Base-by-base conservation (phyloP, 2,797 vertebrate genomes). In the Serranus cabrilla region DNA sequence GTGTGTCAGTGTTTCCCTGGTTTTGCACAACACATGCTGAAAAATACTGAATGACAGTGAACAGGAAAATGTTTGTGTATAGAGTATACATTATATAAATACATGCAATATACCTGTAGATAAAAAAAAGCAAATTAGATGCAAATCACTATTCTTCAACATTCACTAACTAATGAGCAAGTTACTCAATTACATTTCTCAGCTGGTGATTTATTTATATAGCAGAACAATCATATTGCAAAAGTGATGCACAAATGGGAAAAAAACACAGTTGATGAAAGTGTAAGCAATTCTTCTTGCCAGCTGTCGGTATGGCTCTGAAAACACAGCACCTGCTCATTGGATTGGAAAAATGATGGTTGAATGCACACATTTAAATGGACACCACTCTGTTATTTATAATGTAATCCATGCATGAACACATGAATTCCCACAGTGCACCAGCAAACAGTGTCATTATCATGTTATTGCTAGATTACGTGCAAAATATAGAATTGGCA, bases 351-450 rank as follows among this genome's bases (percentile, higher is more conserved):
- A 40, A 21, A 59, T 14, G 23, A 20, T 8, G 58, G 17, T 64
- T 68, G 60, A 78, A 70, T 61, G 60, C 43, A 39, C 61, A 9
- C 21, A 56, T 64, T 81, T 47, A 71, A 78, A 85, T 51, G 31
- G 66, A 68, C 45, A 74, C 63, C 62, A 51, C 60, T 61, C 42
- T 25, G 27, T 71, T 73, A 45, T 55, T 78, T 71, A n/a, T 40
- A n/a, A 42, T 70, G 43, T 74, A 76, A 61, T 76, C 52, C 64
- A 60, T 80, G 76, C 66, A 63, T 81, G 46, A 83, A 83, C 34
- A 45, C 25, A 40, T 54, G 54, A 71, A 55, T 47, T 25, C 39
- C 51, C 40, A 18, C 21, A 31, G 25, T 13, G 20, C 57, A 7
- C 11, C 13, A 10, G 39, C 43, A 79, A 62, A 69, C 45, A 39